phyloP scores from a whole-genome alignment of 2,113 vertebrate genomes.

The Channa maculata region DNA sequence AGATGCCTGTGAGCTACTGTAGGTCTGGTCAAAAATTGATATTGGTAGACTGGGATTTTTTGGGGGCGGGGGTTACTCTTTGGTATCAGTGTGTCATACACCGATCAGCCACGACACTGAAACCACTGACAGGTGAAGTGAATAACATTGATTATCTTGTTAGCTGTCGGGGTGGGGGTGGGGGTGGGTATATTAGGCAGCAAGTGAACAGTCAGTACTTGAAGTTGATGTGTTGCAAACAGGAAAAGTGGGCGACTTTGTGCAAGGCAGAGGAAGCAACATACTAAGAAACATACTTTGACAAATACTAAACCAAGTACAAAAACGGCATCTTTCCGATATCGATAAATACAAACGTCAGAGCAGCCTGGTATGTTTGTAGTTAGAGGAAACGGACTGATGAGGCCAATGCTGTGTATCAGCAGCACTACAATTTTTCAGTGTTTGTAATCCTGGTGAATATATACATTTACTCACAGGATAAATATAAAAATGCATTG shows the following conservation, averaged over 20 bases:
- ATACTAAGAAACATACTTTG: too few relatives aligned
- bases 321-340: too few relatives aligned
- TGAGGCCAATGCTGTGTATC: constrained; percentile 13
- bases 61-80: not conserved
- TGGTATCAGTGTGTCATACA: not conserved
- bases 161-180: too few relatives aligned
- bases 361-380: not conserved
- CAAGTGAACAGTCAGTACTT: too few relatives aligned
- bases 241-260: too few relatives aligned
- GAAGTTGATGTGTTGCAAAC: too few relatives aligned
- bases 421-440: not conserved
- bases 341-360: constrained; percentile 3
- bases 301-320: too few relatives aligned
- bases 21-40: constrained; percentile 13
- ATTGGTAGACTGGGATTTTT: constrained; percentile 8
- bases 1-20: not conserved
- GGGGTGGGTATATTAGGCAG: too few relatives aligned
- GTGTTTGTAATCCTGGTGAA: constrained; percentile 2
- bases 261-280: too few relatives aligned
- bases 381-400: not conserved
- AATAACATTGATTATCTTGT: too few relatives aligned
- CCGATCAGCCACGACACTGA: too few relatives aligned
- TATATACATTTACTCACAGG: not conserved
- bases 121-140: too few relatives aligned
- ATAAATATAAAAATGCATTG: constrained; percentile 1